These are phyloP conservation scores for Aphelenchoides fujianensis DNA, from an alignment of 1,140 invertebrate species.

Conservation along the genomic window DNA sequence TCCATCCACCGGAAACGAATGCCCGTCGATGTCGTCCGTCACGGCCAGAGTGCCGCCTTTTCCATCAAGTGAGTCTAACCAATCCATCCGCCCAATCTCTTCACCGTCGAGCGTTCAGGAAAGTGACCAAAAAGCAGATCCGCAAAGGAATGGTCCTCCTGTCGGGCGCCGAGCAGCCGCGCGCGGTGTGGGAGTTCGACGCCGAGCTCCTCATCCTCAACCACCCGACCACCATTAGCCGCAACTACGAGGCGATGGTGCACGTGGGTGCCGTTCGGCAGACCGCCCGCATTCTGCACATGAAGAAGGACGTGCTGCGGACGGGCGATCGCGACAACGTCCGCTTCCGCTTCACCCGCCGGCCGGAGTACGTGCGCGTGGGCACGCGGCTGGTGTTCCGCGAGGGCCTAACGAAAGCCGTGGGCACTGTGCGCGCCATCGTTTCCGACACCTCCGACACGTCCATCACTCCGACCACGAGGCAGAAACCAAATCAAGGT, in stretches of 20 bases:
- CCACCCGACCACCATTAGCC: conserved; percentile 96
- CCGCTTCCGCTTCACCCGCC: conserved; percentile 91
- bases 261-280: conserved; percentile 96
- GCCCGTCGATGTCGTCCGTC: conserved; percentile 87
- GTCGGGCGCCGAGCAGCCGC: conserved; percentile 81
- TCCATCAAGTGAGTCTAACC: conserved; percentile 77
- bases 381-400: conserved; percentile 91
- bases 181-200: conserved; percentile 98
- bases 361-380: conserved; percentile 88
- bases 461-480: background rate
- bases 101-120: conserved; percentile 35
- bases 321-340: conserved; percentile 96
- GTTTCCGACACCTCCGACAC: background rate
- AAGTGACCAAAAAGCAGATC: conserved; percentile 69
- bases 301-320: conserved; percentile 90
- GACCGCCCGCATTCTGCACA: conserved; percentile 84
- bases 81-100: too few species aligned
- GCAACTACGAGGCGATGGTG: conserved; percentile 97
- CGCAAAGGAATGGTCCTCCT: conserved; percentile 99
- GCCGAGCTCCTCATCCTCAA: conserved; percentile 96
- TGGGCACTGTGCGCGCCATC: conserved; percentile 67
- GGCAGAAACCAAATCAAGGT: too few species aligned
- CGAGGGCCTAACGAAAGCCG: conserved; percentile 95
- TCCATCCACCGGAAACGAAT: conserved; percentile 96
- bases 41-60: conserved; percentile 98